Percentiles rank a stretch among this genome's conserved stretches.
phyloP scores from a whole-genome alignment of 1,140 invertebrate genomes.

The Drosophila nasuta region DNA sequence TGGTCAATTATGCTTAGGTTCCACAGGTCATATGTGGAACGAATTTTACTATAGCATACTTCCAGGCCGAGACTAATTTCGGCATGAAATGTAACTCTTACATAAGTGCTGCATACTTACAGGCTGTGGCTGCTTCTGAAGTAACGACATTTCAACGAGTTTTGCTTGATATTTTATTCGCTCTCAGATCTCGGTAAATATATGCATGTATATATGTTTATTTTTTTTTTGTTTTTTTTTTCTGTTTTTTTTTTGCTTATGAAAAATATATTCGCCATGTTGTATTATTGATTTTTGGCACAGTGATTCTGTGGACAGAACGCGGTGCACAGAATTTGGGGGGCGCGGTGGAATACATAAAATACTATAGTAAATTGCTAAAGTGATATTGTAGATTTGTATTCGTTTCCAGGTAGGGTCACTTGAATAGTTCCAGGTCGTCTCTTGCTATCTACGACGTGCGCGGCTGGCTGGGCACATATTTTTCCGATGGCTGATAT shows the following conservation, averaged over 20 bases:
- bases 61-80: neutral
- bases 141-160: neutral
- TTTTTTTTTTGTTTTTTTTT: constrained; percentile 15
- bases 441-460: constrained; percentile 52
- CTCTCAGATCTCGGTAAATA: constrained; percentile 55
- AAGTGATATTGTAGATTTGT: constrained; percentile 52
- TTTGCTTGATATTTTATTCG: constrained; percentile 37
- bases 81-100: no score
- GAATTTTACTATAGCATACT: constrained; percentile 7
- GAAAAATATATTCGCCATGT: constrained; percentile 67
- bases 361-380: constrained; percentile 34
- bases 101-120: no score
- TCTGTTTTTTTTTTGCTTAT: constrained; percentile 49
- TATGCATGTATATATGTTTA: constrained; percentile 33
- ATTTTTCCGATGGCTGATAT: constrained; percentile 88
- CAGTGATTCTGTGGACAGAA: constrained; percentile 38
- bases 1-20: neutral
- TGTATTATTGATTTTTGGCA: constrained; percentile 14
- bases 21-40: neutral
- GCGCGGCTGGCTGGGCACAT: constrained; percentile 84
- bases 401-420: constrained; percentile 37
- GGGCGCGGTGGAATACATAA: neutral
- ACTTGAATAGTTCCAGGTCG: constrained; percentile 33
- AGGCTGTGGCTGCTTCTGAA: neutral
- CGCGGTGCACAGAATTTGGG: constrained; percentile 4